A percentile compares a stretch with the other conserved stretches of the same genome.
These are phyloP conservation scores for Halcyon chelicuti DNA, from an alignment of 2,797 vertebrate species.

Conservation along the genomic window DNA sequence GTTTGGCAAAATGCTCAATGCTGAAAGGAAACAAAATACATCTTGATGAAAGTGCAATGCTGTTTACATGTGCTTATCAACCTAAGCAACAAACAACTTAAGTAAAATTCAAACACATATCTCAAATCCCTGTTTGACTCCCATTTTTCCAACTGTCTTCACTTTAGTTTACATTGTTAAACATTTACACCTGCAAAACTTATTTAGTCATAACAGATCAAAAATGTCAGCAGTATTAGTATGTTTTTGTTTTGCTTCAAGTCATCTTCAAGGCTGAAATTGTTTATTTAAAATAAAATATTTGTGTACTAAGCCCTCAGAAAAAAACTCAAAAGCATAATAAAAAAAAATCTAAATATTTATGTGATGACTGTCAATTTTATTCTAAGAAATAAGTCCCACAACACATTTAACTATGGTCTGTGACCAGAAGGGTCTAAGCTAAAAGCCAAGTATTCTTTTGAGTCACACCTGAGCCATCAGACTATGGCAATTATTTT, in stretches of 20 bases:
- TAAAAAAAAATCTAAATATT: not conserved
- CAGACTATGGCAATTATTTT: not conserved
- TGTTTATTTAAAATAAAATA: not conserved
- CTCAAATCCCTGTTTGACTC: not conserved
- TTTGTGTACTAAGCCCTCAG: not conserved
- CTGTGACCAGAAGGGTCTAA: not conserved
- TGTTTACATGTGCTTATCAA: not conserved
- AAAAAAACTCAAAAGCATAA: not conserved
- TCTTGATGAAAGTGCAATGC: not conserved
- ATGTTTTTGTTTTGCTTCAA: not conserved
- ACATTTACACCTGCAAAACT: not conserved
- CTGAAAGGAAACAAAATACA: constrained; percentile 75
- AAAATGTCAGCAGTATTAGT: not conserved
- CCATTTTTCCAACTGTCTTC: not conserved
- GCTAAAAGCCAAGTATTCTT: not conserved
- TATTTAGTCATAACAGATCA: not conserved
- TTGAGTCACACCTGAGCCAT: not conserved
- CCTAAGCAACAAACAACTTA: not conserved
- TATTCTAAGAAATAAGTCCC: not conserved
- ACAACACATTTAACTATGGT: not conserved
- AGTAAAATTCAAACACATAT: not conserved
- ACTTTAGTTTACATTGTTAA: not conserved
- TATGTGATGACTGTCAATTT: not conserved
- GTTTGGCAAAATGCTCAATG: constrained; percentile 90
- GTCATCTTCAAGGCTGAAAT: not conserved